Evolutionary conservation across 2,113 vertebrate genomes (phyloP).

Genomic region (Pseudorectes ferrugineus): DNA sequence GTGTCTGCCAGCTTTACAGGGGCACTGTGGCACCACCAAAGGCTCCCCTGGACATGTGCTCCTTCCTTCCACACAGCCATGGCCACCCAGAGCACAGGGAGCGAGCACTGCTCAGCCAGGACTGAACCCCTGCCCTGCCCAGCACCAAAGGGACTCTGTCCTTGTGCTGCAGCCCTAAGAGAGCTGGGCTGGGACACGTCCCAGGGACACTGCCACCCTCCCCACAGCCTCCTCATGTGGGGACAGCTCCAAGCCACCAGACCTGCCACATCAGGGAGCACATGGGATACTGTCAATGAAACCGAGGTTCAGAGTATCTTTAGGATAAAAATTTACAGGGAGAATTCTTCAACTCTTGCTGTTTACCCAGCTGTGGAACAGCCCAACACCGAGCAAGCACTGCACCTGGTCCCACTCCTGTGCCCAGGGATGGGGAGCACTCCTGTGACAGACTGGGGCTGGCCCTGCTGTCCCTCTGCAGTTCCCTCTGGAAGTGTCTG

Average conservation of each 20-base stretch:
- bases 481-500: neutral
- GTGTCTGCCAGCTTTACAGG: accelerated
- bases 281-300: accelerated
- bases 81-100: neutral
- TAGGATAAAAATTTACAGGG: neutral
- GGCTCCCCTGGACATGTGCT: neutral
- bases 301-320: neutral
- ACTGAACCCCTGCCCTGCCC: neutral
- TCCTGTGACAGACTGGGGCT: neutral
- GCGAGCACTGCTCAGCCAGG: neutral
- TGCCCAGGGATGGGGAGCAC: neutral
- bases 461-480: neutral
- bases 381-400: neutral
- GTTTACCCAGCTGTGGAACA: neutral
- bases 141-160: neutral
- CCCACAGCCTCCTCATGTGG: neutral
- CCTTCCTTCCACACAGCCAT: accelerated
- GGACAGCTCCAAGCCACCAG: neutral
- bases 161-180: accelerated
- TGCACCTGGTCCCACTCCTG: neutral
- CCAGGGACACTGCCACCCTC: neutral
- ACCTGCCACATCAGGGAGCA: neutral
- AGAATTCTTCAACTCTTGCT: neutral
- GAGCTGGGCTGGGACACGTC: neutral
- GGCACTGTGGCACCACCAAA: neutral